A percentile compares a stretch with the other conserved stretches of the same genome.
Evolutionary conservation across 2,888 invertebrate genomes (phyloP).

Genomic region (Neoaliturus tenellus): DNA sequence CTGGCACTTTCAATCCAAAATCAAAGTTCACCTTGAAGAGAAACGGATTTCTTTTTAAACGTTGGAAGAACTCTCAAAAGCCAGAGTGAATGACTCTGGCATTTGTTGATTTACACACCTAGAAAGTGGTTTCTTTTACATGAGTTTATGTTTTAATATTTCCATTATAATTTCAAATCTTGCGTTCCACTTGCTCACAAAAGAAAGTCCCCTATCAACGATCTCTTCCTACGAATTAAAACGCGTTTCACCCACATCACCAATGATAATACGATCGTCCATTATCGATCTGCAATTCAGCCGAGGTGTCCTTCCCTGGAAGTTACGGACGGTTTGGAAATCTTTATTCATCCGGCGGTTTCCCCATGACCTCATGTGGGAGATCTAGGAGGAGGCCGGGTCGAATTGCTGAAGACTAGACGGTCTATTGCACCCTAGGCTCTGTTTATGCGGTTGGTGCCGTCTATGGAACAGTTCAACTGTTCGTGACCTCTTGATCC

Average conservation of each 20-base stretch:
- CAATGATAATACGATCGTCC: background rate
- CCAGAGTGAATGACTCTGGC: no score
- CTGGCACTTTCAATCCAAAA: no score
- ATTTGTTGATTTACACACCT: no score
- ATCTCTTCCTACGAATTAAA: background rate
- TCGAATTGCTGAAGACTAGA: conserved; percentile 1
- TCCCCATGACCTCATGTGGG: background rate
- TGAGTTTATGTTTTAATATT: no score
- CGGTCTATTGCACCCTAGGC: background rate
- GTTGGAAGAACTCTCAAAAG: no score
- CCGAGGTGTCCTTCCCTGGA: background rate
- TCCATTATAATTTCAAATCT: background rate
- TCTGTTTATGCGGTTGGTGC: background rate
- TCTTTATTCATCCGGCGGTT: conserved; percentile 16
- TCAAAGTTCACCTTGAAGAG: no score
- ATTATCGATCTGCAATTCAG: conserved; percentile 4
- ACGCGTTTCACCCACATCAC: background rate
- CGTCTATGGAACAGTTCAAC: background rate
- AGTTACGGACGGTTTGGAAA: background rate
- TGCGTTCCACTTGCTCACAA: background rate
- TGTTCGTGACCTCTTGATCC: background rate
- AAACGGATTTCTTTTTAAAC: no score
- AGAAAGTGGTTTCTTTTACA: no score
- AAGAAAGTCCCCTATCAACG: background rate
- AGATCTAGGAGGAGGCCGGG: background rate